Evolutionary conservation across 2,797 vertebrate species (phyloP).

Genomic region (Bradypodion pumilum): DNA sequence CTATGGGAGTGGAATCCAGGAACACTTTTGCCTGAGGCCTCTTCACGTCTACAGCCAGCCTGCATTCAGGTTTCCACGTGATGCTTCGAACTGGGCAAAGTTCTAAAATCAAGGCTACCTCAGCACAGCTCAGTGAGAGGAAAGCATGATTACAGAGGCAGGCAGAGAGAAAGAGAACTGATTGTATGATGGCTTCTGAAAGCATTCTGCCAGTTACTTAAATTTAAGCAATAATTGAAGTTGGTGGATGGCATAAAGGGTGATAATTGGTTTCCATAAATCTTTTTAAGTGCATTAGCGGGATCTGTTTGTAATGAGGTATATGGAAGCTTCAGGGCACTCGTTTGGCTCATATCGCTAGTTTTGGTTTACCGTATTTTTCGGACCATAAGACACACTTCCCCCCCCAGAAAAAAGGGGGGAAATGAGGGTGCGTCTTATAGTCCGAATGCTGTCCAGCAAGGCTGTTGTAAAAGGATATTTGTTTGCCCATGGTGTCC

Average conservation of each 20-base stretch:
- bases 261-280: constrained; percentile 67
- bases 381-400: too few relatives aligned
- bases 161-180: constrained; percentile 25
- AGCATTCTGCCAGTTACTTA: constrained; percentile 63
- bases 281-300: constrained; percentile 60
- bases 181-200: constrained; percentile 54
- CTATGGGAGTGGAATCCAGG: neutral
- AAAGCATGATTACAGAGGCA: constrained; percentile 18
- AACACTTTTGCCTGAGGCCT: neutral
- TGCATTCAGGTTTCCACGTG: constrained; percentile 5
- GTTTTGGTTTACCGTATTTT: too few relatives aligned
- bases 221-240: constrained; percentile 67
- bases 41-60: too few relatives aligned
- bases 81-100: constrained; percentile 14
- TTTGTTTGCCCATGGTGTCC: too few relatives aligned
- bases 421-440: too few relatives aligned
- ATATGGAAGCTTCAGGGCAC: constrained; percentile 14
- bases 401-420: too few relatives aligned
- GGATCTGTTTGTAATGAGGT: constrained; percentile 48
- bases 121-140: constrained; percentile 42
- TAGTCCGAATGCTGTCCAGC: too few relatives aligned
- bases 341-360: constrained; percentile 16
- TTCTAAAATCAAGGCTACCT: constrained; percentile 45
- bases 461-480: too few relatives aligned
- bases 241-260: constrained; percentile 62